Evolutionary conservation across 2,888 invertebrate genomes (phyloP), one percentile per base, ranked within the genome.

Genomic region (Galeruca laticollis): DNA sequence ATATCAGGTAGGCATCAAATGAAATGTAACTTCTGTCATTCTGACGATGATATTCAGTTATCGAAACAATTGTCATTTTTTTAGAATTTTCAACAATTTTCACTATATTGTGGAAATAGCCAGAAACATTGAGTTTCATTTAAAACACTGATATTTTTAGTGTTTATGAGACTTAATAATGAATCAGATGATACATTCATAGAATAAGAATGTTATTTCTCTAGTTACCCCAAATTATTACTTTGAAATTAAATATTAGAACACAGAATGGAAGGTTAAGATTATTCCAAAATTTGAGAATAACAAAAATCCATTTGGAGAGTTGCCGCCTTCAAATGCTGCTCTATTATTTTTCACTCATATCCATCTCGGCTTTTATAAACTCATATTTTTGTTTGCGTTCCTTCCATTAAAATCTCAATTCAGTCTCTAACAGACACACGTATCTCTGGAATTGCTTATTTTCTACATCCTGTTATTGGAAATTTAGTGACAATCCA

Each of bases 401-500:
- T 40, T 5, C 11, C 11, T 37, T 37, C 11, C 11, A 2, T 1
- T 35, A 35, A 35, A 35, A 35, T 35, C 11, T 35, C 11, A 11
- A 9, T 35, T 3, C 33, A 3, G 10, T 35, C 2, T 37, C 37
- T 2, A 37, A 37, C 37, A 59, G 15, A 43, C 21, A 21, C 13
- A 26, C 43, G 43, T 43, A 18, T 43, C 43, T 21, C 2, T 43
- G n/a, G 31, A 43, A 60, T 47, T 31, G 18, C 6, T 54, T 54
- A 54, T 54, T 47, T 60, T 60, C 43, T 21, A 43, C 47, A 60
- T 20, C 43, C 40, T 33, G 59, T 59, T 21, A 18, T n/a, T 43
- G 37, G 2, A 43, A 60, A 60, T 60, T 37, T 26, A 60, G 26
- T 47, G 60, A 43, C 47, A 60, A 60, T 60, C 43, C 26, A 60